Evolutionary conservation across 2,888 invertebrate genomes (phyloP), one percentile per base, ranked within the genome.

Genomic region (Deilephila elpenor): DNA sequence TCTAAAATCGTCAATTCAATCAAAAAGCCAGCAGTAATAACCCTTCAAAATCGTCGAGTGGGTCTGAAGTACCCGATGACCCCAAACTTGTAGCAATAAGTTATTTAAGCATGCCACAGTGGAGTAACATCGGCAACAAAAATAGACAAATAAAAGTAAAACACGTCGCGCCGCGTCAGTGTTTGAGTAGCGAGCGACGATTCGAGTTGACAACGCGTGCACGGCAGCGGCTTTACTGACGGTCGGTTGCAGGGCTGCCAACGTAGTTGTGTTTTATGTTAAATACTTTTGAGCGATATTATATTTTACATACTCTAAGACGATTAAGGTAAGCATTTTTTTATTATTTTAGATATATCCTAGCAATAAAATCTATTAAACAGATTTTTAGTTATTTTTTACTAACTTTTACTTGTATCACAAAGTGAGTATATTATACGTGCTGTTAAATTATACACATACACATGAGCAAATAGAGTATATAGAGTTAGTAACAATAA

Each of bases 171-270:
- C 71, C 77, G 75, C 74, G 74, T 75, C 77, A 74, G 74, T 77
- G 78, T 80, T 79, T 79, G 82, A 78, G 84, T 84, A 84, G 86
- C 85, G 77, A 78, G 81, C 81, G 80, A 81, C 85, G 84, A 88
- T 86, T 79, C 78, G 80, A 85, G 78, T 78, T 77, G 88, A 84
- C 86, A 84, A 83, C 82, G 81, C 84, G 79, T 78, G 80, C 77
- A 74, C 76, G 73, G 77, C 76, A 76, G 81, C 75, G 78, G 78
- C 73, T 76, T 74, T 67, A 51, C 51, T 67, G 44, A 59, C 20
- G 37, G 61, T 72, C 4, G 37, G 53, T 0, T 25, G 8, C 61
- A 70, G 73, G 73, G 73, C 20, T 73, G 73, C 19, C 19, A 32
- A 17, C 6, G n/a, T 20, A 19, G 6, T 64, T 53, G 6, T 34